phyloP scores from a whole-genome alignment of 2,888 invertebrate species.

The Melanostoma mellinum region DNA sequence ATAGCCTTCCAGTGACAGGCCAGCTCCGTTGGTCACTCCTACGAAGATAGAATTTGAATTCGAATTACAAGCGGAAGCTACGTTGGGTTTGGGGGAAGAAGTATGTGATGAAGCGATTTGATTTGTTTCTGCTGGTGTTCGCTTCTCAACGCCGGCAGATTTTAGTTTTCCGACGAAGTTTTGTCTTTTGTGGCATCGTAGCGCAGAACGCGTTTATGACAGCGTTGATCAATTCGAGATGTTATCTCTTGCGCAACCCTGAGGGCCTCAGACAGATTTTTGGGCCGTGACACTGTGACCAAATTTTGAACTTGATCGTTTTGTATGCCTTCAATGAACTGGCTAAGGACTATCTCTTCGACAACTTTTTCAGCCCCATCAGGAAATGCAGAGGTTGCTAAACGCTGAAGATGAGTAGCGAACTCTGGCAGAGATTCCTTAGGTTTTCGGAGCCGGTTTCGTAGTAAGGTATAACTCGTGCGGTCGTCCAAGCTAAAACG shows the following conservation, averaged over 20 bases:
- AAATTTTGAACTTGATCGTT: conserved; percentile 23
- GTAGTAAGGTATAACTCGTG: neutral
- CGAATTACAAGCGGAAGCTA: no score
- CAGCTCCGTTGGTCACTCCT: no score
- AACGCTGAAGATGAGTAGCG: neutral
- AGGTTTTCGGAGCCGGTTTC: neutral
- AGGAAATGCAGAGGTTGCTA: conserved; percentile 1
- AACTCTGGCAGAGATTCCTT: conserved; percentile 14
- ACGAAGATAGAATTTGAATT: neutral
- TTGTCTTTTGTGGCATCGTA: neutral
- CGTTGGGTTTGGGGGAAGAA: no score
- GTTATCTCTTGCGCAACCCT: conserved; percentile 3
- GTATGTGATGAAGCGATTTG: no score
- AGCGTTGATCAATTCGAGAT: conserved; percentile 7
- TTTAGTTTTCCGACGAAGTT: conserved; percentile 1
- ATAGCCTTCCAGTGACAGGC: no score
- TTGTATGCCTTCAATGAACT: conserved; percentile 21
- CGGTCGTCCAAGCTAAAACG: conserved; percentile 4
- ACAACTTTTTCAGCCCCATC: conserved; percentile 1
- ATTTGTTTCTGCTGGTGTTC: no score
- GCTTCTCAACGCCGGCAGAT: conserved; percentile 2
- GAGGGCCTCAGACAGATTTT: neutral
- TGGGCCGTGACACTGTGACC: conserved; percentile 4
- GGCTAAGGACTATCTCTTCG: conserved; percentile 16
- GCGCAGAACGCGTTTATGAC: neutral